Percentiles rank a stretch among this genome's conserved stretches.
Evolutionary conservation across 2,888 invertebrate genomes (phyloP).

Genomic region (Volucella bombylans): DNA sequence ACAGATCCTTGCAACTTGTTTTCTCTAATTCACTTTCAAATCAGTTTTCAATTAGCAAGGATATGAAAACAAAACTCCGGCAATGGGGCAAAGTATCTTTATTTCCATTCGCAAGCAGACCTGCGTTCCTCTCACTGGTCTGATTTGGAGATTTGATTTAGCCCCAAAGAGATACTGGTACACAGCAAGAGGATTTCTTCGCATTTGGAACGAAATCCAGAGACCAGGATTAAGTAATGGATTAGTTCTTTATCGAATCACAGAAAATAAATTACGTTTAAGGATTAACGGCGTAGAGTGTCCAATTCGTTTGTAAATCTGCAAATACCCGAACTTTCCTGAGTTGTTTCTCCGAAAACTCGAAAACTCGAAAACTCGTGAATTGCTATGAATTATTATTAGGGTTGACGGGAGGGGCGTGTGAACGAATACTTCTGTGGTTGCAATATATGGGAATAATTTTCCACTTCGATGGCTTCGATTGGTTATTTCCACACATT

Average conservation of each 20-base stretch:
- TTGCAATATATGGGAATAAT: constrained; percentile 49
- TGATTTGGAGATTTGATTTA: constrained; percentile 26
- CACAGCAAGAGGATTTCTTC: neutral
- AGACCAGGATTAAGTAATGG: constrained; percentile 48
- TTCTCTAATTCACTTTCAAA: constrained; percentile 49
- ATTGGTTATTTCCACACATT: constrained; percentile 54
- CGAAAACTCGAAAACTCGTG: neutral
- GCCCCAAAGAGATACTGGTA: neutral
- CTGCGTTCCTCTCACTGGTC: constrained; percentile 3
- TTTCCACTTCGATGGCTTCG: constrained; percentile 15
- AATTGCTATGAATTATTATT: constrained; percentile 63
- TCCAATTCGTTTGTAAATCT: constrained; percentile 61
- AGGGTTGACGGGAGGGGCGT: neutral
- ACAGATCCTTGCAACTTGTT: constrained; percentile 44
- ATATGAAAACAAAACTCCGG: constrained; percentile 38
- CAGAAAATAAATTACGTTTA: constrained; percentile 59
- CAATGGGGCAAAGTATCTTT: neutral
- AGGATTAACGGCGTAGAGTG: constrained; percentile 48
- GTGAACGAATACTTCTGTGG: constrained; percentile 12
- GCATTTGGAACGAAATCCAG: neutral
- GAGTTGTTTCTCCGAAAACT: no score
- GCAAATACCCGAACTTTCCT: neutral
- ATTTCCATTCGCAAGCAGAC: neutral
- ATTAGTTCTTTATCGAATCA: constrained; percentile 57
- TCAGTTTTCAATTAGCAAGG: constrained; percentile 60